Evolutionary conservation across 2,888 invertebrate genomes (phyloP).

Genomic region (Allophyes oxyacanthae): DNA sequence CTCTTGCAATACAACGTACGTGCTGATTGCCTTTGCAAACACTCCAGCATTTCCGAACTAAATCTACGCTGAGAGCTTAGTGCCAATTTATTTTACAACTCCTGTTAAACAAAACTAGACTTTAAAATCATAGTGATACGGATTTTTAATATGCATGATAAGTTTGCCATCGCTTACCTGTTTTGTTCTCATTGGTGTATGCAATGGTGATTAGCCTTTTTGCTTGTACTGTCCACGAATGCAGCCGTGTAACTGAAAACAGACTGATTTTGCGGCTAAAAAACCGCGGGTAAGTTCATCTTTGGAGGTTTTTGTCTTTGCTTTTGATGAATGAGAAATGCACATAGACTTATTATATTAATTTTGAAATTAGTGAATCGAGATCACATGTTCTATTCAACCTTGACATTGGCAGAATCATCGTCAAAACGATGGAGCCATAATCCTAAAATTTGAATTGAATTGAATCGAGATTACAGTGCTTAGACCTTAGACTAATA

Average conservation of each 20-base stretch:
- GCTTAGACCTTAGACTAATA: too few species aligned
- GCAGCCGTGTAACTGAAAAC: slow-evolving; percentile 60
- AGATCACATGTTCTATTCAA: too few species aligned
- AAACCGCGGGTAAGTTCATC: slow-evolving; percentile 49
- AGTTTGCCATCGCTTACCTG: slow-evolving; percentile 42
- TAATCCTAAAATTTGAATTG: too few species aligned
- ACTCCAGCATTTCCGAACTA: slow-evolving; percentile 60
- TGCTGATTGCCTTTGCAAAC: slow-evolving; percentile 65
- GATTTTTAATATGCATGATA: slow-evolving; percentile 18
- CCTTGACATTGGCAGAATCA: too few species aligned
- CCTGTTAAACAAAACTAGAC: slow-evolving; percentile 20
- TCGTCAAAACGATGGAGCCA: too few species aligned
- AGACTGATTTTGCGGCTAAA: slow-evolving; percentile 54
- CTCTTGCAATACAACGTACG: slow-evolving; percentile 46
- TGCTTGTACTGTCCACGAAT: slow-evolving; percentile 53
- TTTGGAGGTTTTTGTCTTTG: slow-evolving; percentile 23
- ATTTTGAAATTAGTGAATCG: too few species aligned
- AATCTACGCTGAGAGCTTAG: slow-evolving; percentile 49
- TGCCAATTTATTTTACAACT: slow-evolving; percentile 36
- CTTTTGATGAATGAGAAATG: slow-evolving; percentile 20
- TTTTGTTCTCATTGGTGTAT: slow-evolving; percentile 59
- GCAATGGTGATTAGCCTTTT: slow-evolving; percentile 63
- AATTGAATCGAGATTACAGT: too few species aligned
- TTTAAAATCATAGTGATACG: slow-evolving; percentile 2
- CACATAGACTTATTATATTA: slow-evolving; percentile 1